Evolutionary conservation across 2,888 invertebrate species (phyloP), one percentile per base, ranked within the genome.

Genomic region (Emmelina monodactyla): DNA sequence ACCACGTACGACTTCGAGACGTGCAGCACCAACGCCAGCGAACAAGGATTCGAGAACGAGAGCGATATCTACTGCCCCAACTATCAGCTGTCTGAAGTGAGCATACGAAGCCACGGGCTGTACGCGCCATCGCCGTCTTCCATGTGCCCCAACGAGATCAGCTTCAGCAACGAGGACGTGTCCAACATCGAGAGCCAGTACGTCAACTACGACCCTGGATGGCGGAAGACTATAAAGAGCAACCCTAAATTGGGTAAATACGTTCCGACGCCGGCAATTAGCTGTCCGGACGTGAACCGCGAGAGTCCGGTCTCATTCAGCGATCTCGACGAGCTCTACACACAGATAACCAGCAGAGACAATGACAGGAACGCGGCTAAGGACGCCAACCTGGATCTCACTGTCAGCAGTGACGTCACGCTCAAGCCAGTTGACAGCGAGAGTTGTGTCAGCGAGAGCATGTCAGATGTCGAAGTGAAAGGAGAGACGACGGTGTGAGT

Each of bases 261-360:
- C 41, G 75, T 70, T 9, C 66, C 68, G 1, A 69, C 72, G 0
- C 75, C 78, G 0, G 76, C 76, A 1, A 49, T 73, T 2, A 76
- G 76, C 37, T 78, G 79, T 50, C 78, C 78, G 0, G 79, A 78
- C 41, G 79, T 76, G 0, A 75, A 76, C 40, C 47, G 78, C 2
- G 70, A 76, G 4, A 69, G 75, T 49, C 78, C 80, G 0, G 67
- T 69, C 14, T 79, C 80, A 0, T 72, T 73, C 42, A 85, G 84
- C 50, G 85, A 85, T 45, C 69, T 88, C 33, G 88, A 88, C 50
- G 88, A 88, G 53, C 66, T 88, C 6, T 88, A 88, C 55, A 86
- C 88, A 46, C 86, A 86, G 51, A 88, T 88, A 30, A 80, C 83
- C 11, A 72, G 84, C 46, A 54, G 71, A 38, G 67, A 70, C 35